Conservation (phyloP, 23 tunicate genomes). For the Ciona savignyi region DNA sequence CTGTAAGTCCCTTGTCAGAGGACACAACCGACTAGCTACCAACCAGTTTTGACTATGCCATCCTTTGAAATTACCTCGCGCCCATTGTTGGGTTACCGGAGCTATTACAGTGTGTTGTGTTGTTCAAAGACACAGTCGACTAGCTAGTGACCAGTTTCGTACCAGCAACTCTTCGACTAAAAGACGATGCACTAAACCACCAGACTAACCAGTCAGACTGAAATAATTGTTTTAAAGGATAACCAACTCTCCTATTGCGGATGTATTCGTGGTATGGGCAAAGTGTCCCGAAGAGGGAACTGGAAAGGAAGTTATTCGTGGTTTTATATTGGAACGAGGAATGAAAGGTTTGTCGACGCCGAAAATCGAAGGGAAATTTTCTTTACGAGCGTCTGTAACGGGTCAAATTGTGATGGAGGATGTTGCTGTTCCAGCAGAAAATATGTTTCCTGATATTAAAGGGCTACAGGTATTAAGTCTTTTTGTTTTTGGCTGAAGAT, state of each 20-base stretch:
- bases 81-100: too few species aligned
- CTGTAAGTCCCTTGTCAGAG: too few species aligned
- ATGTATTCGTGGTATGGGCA: conserved; percentile 92
- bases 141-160: too few species aligned
- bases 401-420: conserved; percentile 97
- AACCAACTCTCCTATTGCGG: conserved; percentile 92
- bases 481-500: too few species aligned
- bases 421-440: conserved; percentile 73
- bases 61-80: too few species aligned
- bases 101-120: too few species aligned
- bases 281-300: conserved; percentile 44
- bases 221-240: conserved; percentile 35
- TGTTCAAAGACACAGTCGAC: too few species aligned
- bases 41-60: too few species aligned
- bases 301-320: conserved; percentile 63
- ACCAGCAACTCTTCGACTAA: too few species aligned
- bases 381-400: conserved; percentile 75
- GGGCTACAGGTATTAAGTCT: conserved; percentile 80
- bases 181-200: too few species aligned
- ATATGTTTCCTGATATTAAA: conserved; percentile 58
- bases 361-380: conserved; percentile 82
- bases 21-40: too few species aligned
- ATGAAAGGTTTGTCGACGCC: conserved; percentile 80
- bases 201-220: neutral
- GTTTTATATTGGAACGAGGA: conserved; percentile 76